Evolutionary conservation across 2,113 vertebrate genomes (phyloP).

Genomic region (Chaenocephalus aceratus): DNA sequence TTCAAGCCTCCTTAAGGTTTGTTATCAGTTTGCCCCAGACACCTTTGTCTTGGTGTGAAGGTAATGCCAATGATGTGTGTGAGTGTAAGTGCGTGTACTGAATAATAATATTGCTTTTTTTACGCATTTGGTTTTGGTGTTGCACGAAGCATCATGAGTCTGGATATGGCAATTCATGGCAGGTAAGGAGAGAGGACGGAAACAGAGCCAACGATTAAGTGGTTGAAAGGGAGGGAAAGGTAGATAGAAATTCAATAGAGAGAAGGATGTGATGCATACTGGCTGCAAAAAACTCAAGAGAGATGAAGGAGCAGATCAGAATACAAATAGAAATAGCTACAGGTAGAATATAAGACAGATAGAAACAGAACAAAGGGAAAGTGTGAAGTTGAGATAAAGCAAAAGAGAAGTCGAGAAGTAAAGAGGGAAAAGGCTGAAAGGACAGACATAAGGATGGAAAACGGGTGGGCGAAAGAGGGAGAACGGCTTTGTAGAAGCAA

Average conservation of each 20-base stretch:
- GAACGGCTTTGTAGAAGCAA: slow-evolving; percentile 68
- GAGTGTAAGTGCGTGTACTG: slow-evolving; percentile 15
- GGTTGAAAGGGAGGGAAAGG: slow-evolving; percentile 3
- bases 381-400: slow-evolving; percentile 30
- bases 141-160: slow-evolving; percentile 26
- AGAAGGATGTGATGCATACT: neutral
- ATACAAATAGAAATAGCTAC: slow-evolving; percentile 42
- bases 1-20: slow-evolving; percentile 54
- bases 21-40: slow-evolving; percentile 70
- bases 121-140: slow-evolving; percentile 20
- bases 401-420: slow-evolving; percentile 18
- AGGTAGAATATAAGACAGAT: slow-evolving; percentile 24
- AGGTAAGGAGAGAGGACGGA: slow-evolving; percentile 12
- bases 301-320: slow-evolving; percentile 52
- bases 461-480: slow-evolving; percentile 33
- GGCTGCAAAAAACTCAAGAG: slow-evolving; percentile 30
- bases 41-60: slow-evolving; percentile 59
- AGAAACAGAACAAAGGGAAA: neutral
- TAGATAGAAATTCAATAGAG: neutral
- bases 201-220: slow-evolving; percentile 20
- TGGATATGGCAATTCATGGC: slow-evolving; percentile 4
- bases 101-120: slow-evolving; percentile 3
- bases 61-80: slow-evolving; percentile 23
- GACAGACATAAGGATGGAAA: slow-evolving; percentile 33
- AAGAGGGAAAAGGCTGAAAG: slow-evolving; percentile 23